phyloP scores from a whole-genome alignment of 1,140 invertebrate genomes.

The Cephus cinctus region DNA sequence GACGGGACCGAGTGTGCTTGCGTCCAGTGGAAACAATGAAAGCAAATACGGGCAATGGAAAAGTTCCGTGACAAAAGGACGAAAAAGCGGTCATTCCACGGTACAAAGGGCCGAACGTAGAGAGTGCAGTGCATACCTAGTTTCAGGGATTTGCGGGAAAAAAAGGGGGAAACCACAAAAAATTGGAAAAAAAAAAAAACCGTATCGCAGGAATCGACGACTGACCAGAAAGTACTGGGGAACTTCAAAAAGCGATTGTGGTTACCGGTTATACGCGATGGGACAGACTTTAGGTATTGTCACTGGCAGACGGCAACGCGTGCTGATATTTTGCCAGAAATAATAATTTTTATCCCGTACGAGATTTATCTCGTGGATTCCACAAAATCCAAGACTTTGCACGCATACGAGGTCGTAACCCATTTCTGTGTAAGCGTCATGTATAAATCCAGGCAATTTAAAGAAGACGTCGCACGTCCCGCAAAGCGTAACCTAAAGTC shows the following conservation, averaged over 20 bases:
- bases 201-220: constrained; percentile 15
- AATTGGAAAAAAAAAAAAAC: constrained; percentile 11
- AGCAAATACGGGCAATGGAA: constrained; percentile 49
- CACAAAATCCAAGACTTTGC: too few species aligned
- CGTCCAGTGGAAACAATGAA: constrained; percentile 46
- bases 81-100: constrained; percentile 35
- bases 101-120: constrained; percentile 40
- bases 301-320: too few species aligned
- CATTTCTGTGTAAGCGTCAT: too few species aligned
- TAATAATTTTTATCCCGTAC: too few species aligned
- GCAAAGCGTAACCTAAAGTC: not conserved
- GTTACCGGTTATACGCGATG: too few species aligned
- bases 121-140: constrained; percentile 38
- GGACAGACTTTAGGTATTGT: too few species aligned
- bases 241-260: constrained; percentile 13
- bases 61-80: constrained; percentile 37
- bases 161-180: constrained; percentile 10
- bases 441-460: too few species aligned
- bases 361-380: too few species aligned
- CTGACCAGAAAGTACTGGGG: constrained; percentile 21
- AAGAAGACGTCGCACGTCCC: too few species aligned
- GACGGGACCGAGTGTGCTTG: constrained; percentile 25
- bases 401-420: too few species aligned
- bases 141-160: constrained; percentile 20
- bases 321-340: too few species aligned